Conservation (phyloP, 2,888 invertebrate genomes). For the Amaurobius ferox region DNA sequence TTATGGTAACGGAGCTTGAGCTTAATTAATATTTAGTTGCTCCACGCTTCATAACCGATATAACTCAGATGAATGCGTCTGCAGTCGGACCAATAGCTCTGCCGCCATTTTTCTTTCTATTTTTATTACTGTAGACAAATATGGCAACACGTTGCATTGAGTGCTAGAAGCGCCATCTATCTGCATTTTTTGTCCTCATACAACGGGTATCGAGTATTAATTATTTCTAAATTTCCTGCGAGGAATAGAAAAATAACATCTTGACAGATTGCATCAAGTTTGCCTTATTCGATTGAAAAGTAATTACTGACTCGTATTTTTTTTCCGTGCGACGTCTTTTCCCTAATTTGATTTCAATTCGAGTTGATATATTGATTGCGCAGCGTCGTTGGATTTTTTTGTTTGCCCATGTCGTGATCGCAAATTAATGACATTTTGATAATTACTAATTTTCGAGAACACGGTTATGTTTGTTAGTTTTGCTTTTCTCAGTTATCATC, state of each 20-base stretch:
- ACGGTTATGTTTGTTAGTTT: conserved; percentile 11
- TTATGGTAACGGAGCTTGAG: conserved; percentile 65
- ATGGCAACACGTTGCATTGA: conserved; percentile 56
- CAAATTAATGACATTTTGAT: conserved; percentile 59
- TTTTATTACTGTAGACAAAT: conserved; percentile 56
- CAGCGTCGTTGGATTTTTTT: conserved; percentile 45
- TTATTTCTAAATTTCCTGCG: conserved; percentile 68
- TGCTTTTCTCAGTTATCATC: conserved; percentile 12
- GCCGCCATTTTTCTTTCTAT: conserved; percentile 50
- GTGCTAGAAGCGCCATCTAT: background rate
- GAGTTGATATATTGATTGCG: conserved; percentile 67
- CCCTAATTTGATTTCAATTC: conserved; percentile 72
- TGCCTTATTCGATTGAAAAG: conserved; percentile 69
- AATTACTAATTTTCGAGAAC: conserved; percentile 64
- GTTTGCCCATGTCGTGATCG: conserved; percentile 36
- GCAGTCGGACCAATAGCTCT: conserved; percentile 25
- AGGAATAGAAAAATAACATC: conserved; percentile 53
- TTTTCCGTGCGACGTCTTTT: conserved; percentile 48
- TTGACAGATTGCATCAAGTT: conserved; percentile 69
- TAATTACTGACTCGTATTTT: conserved; percentile 58
- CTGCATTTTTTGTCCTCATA: background rate
- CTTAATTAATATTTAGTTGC: conserved; percentile 73
- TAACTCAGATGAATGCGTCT: conserved; percentile 63
- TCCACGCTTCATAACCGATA: conserved; percentile 68
- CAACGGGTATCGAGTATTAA: conserved; percentile 64